These are phyloP conservation scores for Puffinus mauretanicus DNA, from an alignment of 2,113 vertebrate genomes.

Conservation along the genomic window DNA sequence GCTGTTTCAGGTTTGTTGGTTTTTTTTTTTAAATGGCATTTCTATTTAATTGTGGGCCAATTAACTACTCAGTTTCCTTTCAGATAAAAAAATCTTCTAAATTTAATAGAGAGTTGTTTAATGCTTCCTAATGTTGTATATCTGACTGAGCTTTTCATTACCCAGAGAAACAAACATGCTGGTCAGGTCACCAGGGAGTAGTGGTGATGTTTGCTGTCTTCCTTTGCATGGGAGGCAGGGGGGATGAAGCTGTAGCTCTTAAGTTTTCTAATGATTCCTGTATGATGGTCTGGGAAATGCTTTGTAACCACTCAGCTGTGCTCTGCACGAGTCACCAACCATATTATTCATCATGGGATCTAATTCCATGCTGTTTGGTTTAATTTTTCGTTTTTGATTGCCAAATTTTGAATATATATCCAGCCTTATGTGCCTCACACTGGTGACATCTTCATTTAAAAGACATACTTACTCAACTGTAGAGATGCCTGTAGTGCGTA, in stretches of 20 bases:
- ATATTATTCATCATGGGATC: neutral
- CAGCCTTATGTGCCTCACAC: neutral
- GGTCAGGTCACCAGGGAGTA: constrained; percentile 7
- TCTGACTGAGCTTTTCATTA: constrained; percentile 67
- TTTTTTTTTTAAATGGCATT: constrained; percentile 23
- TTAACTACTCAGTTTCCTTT: constrained; percentile 61
- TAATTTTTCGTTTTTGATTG: constrained; percentile 5
- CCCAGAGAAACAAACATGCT: constrained; percentile 28
- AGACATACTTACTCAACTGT: neutral
- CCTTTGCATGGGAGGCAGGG: neutral
- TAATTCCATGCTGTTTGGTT: neutral
- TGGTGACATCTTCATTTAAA: neutral
- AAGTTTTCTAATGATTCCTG: neutral
- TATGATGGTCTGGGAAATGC: neutral
- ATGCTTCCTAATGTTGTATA: constrained; percentile 53
- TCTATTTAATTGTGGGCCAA: constrained; percentile 64
- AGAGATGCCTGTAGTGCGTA: neutral
- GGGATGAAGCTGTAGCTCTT: neutral
- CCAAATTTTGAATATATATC: neutral
- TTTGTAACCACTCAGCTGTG: neutral
- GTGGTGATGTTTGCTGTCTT: neutral
- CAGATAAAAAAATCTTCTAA: constrained; percentile 32
- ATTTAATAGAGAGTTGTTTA: constrained; percentile 60
- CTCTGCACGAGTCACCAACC: neutral
- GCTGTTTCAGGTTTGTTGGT: constrained; percentile 22